These are phyloP conservation scores for Magallana gigas DNA, from an alignment of 1,140 invertebrate genomes.

Conservation along the genomic window DNA sequence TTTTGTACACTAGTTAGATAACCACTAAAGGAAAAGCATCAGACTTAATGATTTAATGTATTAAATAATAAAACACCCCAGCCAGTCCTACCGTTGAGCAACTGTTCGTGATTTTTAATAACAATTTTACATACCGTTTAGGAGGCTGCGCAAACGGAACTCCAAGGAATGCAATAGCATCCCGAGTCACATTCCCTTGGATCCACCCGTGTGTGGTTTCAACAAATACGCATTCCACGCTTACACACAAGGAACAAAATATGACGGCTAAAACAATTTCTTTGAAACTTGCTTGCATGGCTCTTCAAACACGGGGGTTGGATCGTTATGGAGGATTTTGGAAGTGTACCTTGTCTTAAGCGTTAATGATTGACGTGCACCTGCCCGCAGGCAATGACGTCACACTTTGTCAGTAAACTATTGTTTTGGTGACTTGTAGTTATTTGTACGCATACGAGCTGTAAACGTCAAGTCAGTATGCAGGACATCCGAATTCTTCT, in stretches of 20 bases:
- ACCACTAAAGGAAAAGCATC: too few species aligned
- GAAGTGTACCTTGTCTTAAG: background rate
- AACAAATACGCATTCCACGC: slow-evolving; percentile 31
- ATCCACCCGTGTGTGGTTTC: slow-evolving; percentile 53
- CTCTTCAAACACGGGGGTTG: background rate
- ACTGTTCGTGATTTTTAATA: too few species aligned
- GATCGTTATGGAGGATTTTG: background rate
- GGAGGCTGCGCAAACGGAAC: slow-evolving; percentile 54
- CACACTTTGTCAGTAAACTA: background rate
- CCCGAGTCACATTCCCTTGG: slow-evolving; percentile 26
- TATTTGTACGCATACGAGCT: background rate
- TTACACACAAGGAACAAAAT: background rate
- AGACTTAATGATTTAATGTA: too few species aligned
- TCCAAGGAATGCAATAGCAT: slow-evolving; percentile 49
- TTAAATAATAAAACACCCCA: too few species aligned
- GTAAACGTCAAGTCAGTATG: too few species aligned
- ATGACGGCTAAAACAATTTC: background rate
- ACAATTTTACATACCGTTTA: slow-evolving; percentile 18
- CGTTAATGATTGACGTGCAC: background rate
- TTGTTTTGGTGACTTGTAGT: background rate
- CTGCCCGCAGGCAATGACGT: slow-evolving; percentile 15
- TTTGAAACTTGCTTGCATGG: background rate
- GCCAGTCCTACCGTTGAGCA: too few species aligned
- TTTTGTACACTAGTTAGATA: too few species aligned
- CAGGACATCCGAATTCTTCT: too few species aligned